Conservation (phyloP, 1,140 invertebrate genomes). For the Halictus rubicundus region DNA sequence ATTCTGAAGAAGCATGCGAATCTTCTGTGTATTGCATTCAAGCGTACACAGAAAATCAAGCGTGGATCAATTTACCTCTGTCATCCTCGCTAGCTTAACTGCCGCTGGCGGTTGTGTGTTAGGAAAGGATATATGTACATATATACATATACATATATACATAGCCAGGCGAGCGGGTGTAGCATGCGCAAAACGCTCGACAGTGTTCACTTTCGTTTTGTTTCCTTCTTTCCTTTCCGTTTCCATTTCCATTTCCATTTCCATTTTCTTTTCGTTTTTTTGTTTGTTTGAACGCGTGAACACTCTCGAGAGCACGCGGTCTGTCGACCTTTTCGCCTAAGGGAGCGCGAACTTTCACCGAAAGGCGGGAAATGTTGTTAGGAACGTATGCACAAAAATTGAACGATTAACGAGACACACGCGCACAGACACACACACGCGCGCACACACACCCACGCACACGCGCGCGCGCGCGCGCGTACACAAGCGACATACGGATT, state of each 20-base stretch:
- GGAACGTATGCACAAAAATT: slow-evolving; percentile 39
- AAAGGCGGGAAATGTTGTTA: slow-evolving; percentile 36
- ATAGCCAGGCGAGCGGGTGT: slow-evolving; percentile 25
- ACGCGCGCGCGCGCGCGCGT: too few relatives aligned
- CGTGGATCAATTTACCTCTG: not conserved
- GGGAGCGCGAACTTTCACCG: slow-evolving; percentile 27
- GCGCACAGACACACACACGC: slow-evolving; percentile 47
- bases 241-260: not conserved
- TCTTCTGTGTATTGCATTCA: slow-evolving; percentile 22
- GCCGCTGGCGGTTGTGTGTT: slow-evolving; percentile 11
- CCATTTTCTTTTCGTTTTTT: slow-evolving; percentile 3
- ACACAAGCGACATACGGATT: slow-evolving; percentile 61
- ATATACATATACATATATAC: too few relatives aligned
- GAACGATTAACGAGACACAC: slow-evolving; percentile 63
- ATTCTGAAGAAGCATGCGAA: slow-evolving; percentile 31
- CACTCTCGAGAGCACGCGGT: slow-evolving; percentile 33
- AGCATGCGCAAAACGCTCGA: slow-evolving; percentile 16
- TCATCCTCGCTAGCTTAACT: not conserved
- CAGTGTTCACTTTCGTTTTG: slow-evolving; percentile 8
- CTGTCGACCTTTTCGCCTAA: not conserved
- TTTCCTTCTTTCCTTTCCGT: not conserved
- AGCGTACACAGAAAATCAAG: slow-evolving; percentile 11
- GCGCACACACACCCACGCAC: slow-evolving; percentile 62
- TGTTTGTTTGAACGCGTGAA: slow-evolving; percentile 1
- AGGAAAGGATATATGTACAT: not conserved